A percentile compares a stretch with the other conserved stretches of the same genome.
phyloP scores from a whole-genome alignment of 64 coral and sea anemone genomes.

The Trachythela sp. region DNA sequence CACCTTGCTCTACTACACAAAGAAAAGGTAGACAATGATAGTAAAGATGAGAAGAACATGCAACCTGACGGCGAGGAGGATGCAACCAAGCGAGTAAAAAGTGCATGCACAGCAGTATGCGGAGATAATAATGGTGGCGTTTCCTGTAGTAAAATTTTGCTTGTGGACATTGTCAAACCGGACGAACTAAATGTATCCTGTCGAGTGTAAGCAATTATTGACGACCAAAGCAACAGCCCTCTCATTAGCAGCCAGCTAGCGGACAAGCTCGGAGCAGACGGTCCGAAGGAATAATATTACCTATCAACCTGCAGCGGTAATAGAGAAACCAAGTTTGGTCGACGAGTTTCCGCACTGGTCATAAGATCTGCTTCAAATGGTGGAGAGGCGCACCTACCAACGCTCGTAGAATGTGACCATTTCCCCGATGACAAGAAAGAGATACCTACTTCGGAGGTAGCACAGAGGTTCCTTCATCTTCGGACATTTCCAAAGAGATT shows the following conservation, averaged over 20 bases:
- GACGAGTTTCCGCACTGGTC: neutral
- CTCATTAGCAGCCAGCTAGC: neutral
- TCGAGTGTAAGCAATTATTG: neutral
- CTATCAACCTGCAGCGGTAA: neutral
- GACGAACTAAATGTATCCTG: neutral
- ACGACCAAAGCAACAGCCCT: neutral
- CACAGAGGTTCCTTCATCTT: constrained; percentile 1
- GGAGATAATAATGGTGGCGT: neutral
- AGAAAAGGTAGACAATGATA: neutral
- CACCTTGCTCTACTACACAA: constrained; percentile 10
- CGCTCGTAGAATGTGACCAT: neutral
- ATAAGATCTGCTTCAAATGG: constrained; percentile 14
- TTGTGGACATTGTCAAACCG: neutral
- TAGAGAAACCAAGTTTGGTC: neutral
- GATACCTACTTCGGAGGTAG: constrained; percentile 7
- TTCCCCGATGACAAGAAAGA: constrained; percentile 1
- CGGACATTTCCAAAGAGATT: neutral
- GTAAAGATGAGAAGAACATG: neutral
- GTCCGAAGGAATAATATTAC: neutral
- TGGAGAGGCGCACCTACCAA: neutral
- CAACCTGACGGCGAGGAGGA: neutral
- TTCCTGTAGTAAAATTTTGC: neutral
- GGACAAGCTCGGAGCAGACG: neutral
- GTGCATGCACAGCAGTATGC: neutral
- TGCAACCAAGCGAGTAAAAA: neutral